Evolutionary conservation across 1,140 invertebrate species (phyloP).

Genomic region (Bombus superbus): DNA sequence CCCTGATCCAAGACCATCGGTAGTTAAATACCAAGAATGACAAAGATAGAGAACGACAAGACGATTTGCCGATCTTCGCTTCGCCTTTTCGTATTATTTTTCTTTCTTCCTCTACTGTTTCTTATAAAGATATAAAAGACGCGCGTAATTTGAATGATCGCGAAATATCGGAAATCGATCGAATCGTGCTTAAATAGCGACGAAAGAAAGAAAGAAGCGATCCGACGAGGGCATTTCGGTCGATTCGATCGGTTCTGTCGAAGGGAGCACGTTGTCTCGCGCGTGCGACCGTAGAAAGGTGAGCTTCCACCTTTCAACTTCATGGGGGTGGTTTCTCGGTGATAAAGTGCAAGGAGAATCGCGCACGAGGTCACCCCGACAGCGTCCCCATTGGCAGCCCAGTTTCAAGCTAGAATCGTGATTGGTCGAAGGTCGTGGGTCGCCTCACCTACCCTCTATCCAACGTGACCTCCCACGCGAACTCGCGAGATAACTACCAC

Average conservation of each 20-base stretch:
- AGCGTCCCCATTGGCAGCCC: constrained; percentile 74
- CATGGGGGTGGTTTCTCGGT: constrained; percentile 62
- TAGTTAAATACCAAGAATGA: no score
- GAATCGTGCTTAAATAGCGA: neutral
- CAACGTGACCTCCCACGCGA: constrained; percentile 79
- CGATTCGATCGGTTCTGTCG: neutral
- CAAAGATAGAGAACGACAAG: no score
- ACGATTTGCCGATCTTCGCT: no score
- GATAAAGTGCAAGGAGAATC: constrained; percentile 75
- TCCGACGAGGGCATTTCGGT: neutral
- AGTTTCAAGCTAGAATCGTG: constrained; percentile 72
- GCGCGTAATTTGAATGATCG: neutral
- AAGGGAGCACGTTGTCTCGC: neutral
- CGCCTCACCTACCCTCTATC: constrained; percentile 79
- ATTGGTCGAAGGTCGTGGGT: constrained; percentile 79
- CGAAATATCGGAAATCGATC: neutral
- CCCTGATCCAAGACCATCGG: no score
- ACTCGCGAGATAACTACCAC: constrained; percentile 74
- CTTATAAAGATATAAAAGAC: neutral
- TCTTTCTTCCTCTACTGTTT: no score
- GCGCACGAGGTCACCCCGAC: constrained; percentile 72
- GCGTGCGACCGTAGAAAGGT: constrained; percentile 31
- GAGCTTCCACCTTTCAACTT: constrained; percentile 49
- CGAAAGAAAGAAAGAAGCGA: neutral
- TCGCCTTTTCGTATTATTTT: no score